A percentile compares a stretch with the other conserved stretches of the same genome.
Conservation (phyloP, 2,888 invertebrate species). For the Ornithoptera alexandrae region DNA sequence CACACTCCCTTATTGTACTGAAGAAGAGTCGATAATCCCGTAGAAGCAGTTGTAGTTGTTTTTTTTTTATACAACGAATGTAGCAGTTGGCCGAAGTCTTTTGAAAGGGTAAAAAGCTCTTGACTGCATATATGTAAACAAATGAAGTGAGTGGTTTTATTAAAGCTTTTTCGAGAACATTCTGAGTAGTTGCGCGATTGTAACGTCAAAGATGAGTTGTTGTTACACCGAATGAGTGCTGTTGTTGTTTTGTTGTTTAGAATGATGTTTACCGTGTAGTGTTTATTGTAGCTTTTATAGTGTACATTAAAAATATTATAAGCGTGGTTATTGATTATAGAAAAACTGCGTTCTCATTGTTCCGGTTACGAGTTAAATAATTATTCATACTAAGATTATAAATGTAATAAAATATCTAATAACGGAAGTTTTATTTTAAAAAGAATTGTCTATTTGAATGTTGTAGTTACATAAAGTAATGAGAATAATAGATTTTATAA, state of each 20-base stretch:
- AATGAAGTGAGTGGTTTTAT: conserved; percentile 33
- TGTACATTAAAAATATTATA: conserved; percentile 10
- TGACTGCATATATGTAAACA: conserved; percentile 36
- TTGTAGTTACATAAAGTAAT: no score
- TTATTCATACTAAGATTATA: no score
- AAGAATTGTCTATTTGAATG: no score
- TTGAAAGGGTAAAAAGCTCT: conserved; percentile 33
- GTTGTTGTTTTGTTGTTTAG: conserved; percentile 33
- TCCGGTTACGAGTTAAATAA: no score
- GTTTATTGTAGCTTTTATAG: conserved; percentile 31
- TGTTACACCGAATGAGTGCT: conserved; percentile 30
- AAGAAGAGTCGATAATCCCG: conserved; percentile 20
- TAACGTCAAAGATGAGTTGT: conserved; percentile 34
- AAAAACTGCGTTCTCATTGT: no score
- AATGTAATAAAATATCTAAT: no score
- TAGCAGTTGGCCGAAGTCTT: conserved; percentile 27
- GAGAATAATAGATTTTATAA: background rate
- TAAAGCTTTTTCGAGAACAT: conserved; percentile 30
- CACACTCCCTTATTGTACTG: conserved; percentile 26
- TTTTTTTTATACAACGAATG: conserved; percentile 18
- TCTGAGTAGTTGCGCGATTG: conserved; percentile 32
- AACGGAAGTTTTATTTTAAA: no score
- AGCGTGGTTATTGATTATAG: no score
- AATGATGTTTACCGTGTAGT: conserved; percentile 30
- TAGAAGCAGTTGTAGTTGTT: background rate